Base-by-base conservation (phyloP, 2,888 invertebrate species). In the Argynnis bischoffii region DNA sequence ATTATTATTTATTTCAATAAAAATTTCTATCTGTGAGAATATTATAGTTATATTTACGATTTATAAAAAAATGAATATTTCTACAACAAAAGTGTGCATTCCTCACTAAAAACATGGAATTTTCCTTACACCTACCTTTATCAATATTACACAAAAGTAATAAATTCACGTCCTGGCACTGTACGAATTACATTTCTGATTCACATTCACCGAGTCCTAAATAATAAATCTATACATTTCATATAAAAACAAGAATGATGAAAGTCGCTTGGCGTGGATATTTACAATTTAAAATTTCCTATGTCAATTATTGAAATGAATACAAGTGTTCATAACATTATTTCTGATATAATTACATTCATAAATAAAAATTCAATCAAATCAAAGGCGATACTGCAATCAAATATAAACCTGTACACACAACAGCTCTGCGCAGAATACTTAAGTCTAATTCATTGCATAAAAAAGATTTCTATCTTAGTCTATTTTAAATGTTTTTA, bases 21-120 rank as follows among this genome's bases (percentile, higher is more conserved):
- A 88, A 86, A 83, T 75, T 79, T 87, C 76, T 85, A 87, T 88
- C 81, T 86, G 87, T 83, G 85, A 87, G 82, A 84, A 87, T 86
- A 85, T 82, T 82, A 84, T 81, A 70, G 35, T 68, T 68, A 75
- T 77, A 79, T 81, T 80, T 80, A 80, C 79, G 79, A 82, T 85
- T 83, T 82, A 81, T 81, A 35, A 11, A 41, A 26, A 84, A 85
- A 84, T 72, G 78, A 85, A 84, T 81, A 75, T 84, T 87, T 85
- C 79, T 79, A 79, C 60, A 86, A 88, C 82, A 85, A 41, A 4
- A 79, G 76, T 85, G 83, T 84, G 83, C 81, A 76, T 81, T 75
- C 80, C 79, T 79, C 80, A 81, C 81, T 81, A 84, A 81, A 74
- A 79, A 77, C 76, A 76, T 88, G 89, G 88, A 89, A 88, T 88